Evolutionary conservation across 2,888 invertebrate genomes (phyloP), one percentile per base, ranked within the genome.

Genomic region (Morpho helenor): DNA sequence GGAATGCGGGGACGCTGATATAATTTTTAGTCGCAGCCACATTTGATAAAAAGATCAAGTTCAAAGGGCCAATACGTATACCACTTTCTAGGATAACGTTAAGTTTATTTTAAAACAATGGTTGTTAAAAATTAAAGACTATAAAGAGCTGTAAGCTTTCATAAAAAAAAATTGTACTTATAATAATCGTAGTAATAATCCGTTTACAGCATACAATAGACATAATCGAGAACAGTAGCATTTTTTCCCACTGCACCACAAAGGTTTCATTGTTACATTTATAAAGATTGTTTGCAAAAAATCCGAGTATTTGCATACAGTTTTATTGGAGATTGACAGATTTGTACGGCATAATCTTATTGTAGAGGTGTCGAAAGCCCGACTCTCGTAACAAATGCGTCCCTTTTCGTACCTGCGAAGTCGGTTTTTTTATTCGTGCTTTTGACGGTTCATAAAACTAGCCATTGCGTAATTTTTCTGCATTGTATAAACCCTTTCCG

Each of bases 401-500:
- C 57, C 70, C 68, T 74, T 80, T 80, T 80, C 77, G 77, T 90
- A 89, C 89, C 89, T 89, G 88, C 82, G 67, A 84, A 84, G 82
- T 82, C 66, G 63, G 69, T 72, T 85, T 87, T 86, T 84, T 80
- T 74, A 60, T 56, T 63, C 9, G 6, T 63, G 59, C 69, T 75
- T 76, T 76, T 72, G 67, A 72, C 71, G 69, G 66, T 62, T 76
- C 81, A 70, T 87, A 87, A 87, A 88, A 82, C 77, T 76, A 65
- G 76, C 70, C 72, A 82, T 89, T 88, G 90, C 90, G 84, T 87
- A 90, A 88, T 85, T 86, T 84, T 88, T 87, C 87, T 76, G 87
- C 86, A 85, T 88, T 88, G 82, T 86, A 72, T 77, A 82, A 88
- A 90, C 89, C 89, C 90, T 89, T 90, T 90, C 84, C 86, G 84